Conservation (phyloP, 2,888 invertebrate species). For the Carterocephalus palaemon region DNA sequence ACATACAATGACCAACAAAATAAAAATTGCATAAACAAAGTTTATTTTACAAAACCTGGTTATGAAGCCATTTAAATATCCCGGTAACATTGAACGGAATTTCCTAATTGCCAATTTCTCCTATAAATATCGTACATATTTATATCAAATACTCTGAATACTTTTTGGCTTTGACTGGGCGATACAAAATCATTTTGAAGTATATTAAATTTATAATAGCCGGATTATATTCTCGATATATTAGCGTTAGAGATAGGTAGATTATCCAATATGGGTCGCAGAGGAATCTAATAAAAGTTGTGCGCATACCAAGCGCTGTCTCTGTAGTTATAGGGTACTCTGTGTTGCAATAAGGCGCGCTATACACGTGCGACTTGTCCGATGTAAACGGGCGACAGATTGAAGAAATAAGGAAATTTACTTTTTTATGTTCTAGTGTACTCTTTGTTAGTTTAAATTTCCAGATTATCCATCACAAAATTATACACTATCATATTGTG, state of each 20-base stretch:
- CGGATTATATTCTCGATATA: constrained; percentile 1
- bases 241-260: neutral
- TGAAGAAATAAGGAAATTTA: no score
- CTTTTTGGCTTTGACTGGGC: neutral
- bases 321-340: constrained; percentile 2
- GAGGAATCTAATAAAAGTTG: constrained; percentile 11
- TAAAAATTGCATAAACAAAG: no score
- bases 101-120: no score
- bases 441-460: no score
- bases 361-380: neutral
- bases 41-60: no score
- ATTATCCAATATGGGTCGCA: constrained; percentile 3
- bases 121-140: no score
- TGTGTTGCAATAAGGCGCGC: constrained; percentile 1
- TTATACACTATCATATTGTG: no score
- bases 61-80: no score
- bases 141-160: neutral
- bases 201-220: constrained; percentile 3
- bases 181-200: neutral
- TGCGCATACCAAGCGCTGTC: neutral
- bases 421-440: no score
- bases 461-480: no score
- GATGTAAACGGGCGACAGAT: neutral
- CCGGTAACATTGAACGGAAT: no score
- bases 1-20: no score